phyloP scores from a whole-genome alignment of 2,888 invertebrate genomes.

The Mimachlamys varia region DNA sequence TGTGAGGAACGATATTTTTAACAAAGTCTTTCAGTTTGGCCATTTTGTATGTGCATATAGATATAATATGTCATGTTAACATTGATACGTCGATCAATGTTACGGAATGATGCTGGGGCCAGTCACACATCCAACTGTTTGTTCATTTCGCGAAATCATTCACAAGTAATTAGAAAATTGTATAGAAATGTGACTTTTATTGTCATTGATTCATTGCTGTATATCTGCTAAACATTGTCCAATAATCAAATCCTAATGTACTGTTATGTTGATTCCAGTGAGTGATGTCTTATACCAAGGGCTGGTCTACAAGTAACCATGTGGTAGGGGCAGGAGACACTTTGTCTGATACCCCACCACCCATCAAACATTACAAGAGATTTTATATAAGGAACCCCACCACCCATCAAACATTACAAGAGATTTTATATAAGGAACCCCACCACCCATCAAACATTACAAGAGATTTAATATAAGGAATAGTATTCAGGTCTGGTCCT shows the following conservation, averaged over 20 bases:
- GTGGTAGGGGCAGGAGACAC: too few relatives aligned
- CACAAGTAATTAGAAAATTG: neutral
- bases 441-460: too few relatives aligned
- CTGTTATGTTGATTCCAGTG: neutral
- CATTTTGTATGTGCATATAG: neutral
- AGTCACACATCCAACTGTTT: neutral
- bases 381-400: too few relatives aligned
- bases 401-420: too few relatives aligned
- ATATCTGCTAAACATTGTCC: constrained; percentile 9
- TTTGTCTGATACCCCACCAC: too few relatives aligned
- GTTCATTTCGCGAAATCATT: neutral
- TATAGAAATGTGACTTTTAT: neutral
- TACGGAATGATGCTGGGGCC: neutral
- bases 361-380: too few relatives aligned
- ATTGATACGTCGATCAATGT: neutral
- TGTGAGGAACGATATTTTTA: neutral
- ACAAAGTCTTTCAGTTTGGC: constrained; percentile 34
- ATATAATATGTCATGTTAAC: neutral
- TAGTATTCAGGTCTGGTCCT: too few relatives aligned
- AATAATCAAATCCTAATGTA: neutral
- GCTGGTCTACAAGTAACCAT: too few relatives aligned
- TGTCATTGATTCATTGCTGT: neutral
- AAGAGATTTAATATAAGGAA: too few relatives aligned
- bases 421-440: too few relatives aligned
- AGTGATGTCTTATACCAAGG: neutral